Conservation (phyloP, 2,113 vertebrate genomes). For the Danio rerio region DNA sequence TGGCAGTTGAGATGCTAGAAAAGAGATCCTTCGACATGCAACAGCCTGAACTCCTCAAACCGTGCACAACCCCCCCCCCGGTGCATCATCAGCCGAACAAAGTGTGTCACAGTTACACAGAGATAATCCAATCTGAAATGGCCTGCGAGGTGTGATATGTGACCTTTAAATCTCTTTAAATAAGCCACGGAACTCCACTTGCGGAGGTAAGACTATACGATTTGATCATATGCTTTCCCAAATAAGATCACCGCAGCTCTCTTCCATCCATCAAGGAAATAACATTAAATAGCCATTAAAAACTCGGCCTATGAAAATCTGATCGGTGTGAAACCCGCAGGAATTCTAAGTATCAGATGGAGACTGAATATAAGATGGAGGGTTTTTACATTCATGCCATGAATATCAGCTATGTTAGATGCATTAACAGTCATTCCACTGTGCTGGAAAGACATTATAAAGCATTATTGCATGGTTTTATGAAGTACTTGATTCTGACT, state of each 20-base stretch:
- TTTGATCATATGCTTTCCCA: background rate
- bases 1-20: background rate
- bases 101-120: background rate
- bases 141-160: background rate
- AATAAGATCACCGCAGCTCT: background rate
- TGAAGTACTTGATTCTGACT: too few species aligned
- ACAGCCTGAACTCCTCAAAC: background rate
- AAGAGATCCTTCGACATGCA: too few species aligned
- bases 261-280: background rate
- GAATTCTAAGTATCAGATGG: too few species aligned
- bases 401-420: too few species aligned
- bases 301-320: constrained; percentile 12
- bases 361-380: too few species aligned
- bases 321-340: background rate
- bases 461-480: too few species aligned
- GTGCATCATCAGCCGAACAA: background rate
- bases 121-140: background rate
- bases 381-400: too few species aligned
- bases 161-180: constrained; percentile 9
- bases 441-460: too few species aligned
- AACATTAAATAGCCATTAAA: background rate
- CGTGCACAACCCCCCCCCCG: background rate
- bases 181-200: background rate
- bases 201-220: background rate
- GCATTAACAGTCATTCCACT: too few species aligned